Base-by-base conservation (phyloP, 2,113 vertebrate species). In the Mesembrinibis cayennensis region DNA sequence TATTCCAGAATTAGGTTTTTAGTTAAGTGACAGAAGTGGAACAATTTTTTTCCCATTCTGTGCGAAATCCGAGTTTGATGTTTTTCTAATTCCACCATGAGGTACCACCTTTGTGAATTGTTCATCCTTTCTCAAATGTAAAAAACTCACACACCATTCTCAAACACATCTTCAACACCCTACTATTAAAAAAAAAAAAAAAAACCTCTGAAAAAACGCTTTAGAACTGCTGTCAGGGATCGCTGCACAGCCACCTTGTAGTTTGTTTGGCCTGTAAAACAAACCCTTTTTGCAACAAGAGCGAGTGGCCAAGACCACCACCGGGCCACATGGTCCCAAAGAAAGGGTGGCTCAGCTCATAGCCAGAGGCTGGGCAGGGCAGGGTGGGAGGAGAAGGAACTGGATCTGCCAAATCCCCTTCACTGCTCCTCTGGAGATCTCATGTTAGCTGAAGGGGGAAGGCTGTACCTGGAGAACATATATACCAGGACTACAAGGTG, bases 11-110 rank as follows among this genome's bases (percentile, higher is more conserved):
- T 55, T 55, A 42, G 15, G n/a, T 11, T 83, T 85, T 55, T 56
- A 65, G 16, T 79, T 52, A 53, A 56, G 11, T 66, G n/a, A 21
- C 22, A n/a, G 26, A 69, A 90, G 21, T 66, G 17, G 38, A 93
- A 71, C 25, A 49, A 38, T 52, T 5, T 7, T 36, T 89, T 76
- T 82, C 21, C 16, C 5, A 20, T 53, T 80, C 52, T 27, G 6
- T 61, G 26, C 0, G 0, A 86, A 70, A 72, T 36, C 21, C 1
- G 29, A 44, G 21, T 66, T 82, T 0, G 0, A 14, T 69, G 18
- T 40, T 76, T 45, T 59, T 22, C 34, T 22, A 11, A 47, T 87
- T 82, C 50, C 10, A 14, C 11, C 7, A 0, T 1, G 8, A 69
- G 11, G 13, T 78, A 45, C 21, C 10, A 17, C 13, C 27, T 89